A percentile compares a stretch with the other conserved stretches of the same genome.
Conservation (phyloP, 2,797 vertebrate species). For the Rhyacichthys aspro region DNA sequence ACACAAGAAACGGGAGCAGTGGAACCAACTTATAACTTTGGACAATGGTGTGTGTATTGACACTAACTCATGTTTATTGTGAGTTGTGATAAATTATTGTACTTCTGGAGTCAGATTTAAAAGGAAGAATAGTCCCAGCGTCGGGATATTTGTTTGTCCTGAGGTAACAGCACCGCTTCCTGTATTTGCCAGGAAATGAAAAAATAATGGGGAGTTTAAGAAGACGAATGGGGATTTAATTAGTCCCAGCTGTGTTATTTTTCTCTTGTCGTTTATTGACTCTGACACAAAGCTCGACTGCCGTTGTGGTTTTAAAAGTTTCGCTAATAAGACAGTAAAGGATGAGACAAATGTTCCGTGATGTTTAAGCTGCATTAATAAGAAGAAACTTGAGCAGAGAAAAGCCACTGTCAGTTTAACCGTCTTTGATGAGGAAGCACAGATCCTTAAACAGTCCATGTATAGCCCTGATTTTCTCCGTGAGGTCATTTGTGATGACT, state of each 20-base stretch:
- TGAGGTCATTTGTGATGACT: too few relatives aligned
- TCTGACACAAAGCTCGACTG: neutral
- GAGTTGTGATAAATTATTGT: too few relatives aligned
- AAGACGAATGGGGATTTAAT: neutral
- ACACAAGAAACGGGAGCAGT: slow-evolving; percentile 35
- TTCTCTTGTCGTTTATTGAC: neutral
- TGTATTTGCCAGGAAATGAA: neutral
- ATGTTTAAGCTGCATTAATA: neutral
- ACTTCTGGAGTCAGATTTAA: too few relatives aligned
- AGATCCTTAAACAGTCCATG: too few relatives aligned
- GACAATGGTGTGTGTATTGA: too few relatives aligned
- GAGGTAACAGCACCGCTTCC: neutral
- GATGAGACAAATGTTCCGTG: neutral
- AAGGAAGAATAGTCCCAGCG: too few relatives aligned
- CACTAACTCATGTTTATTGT: too few relatives aligned
- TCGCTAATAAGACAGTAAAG: neutral
- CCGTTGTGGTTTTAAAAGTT: neutral
- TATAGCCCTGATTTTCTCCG: too few relatives aligned
- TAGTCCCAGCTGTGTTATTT: neutral
- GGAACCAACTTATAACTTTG: too few relatives aligned
- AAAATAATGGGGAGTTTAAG: neutral
- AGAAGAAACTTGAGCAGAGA: neutral
- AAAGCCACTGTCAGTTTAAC: neutral
- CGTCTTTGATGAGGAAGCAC: too few relatives aligned
- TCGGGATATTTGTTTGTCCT: neutral